Conservation (phyloP, 2,888 invertebrate genomes). For the Ophion costatus region DNA sequence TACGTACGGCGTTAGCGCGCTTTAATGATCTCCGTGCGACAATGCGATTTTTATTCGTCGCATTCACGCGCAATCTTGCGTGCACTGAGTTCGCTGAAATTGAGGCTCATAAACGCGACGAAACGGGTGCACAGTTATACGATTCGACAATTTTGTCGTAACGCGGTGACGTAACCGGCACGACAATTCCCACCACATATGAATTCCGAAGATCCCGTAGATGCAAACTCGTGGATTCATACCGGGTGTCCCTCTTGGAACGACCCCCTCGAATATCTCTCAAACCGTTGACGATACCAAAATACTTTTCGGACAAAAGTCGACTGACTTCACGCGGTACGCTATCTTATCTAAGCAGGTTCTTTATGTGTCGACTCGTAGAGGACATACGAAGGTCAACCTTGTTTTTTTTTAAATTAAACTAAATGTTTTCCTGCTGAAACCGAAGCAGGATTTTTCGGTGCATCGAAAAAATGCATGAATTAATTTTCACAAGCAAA, state of each 20-base stretch:
- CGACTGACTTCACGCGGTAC: background rate
- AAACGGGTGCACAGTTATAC: constrained; percentile 18
- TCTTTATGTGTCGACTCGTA: background rate
- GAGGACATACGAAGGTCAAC: background rate
- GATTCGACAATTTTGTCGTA: constrained; percentile 51
- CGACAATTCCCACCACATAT: constrained; percentile 49
- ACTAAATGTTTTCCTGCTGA: too few relatives aligned
- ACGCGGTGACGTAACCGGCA: constrained; percentile 48
- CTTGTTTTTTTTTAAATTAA: too few relatives aligned
- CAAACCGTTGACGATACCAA: background rate
- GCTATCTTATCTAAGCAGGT: background rate
- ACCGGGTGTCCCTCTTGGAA: background rate
- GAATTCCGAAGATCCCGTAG: constrained; percentile 9
- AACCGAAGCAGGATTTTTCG: too few relatives aligned
- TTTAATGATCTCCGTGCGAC: constrained; percentile 17
- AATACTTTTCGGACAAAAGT: background rate
- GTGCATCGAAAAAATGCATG: too few relatives aligned
- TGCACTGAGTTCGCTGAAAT: constrained; percentile 45
- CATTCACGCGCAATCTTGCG: constrained; percentile 38
- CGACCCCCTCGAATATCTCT: background rate
- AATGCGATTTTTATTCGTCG: constrained; percentile 47
- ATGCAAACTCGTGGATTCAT: constrained; percentile 4
- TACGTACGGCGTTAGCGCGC: constrained; percentile 18
- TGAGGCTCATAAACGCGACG: constrained; percentile 49
- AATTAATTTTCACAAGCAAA: too few relatives aligned